Conservation (phyloP, 2,113 vertebrate species). For the Colistium nudipinnis region DNA sequence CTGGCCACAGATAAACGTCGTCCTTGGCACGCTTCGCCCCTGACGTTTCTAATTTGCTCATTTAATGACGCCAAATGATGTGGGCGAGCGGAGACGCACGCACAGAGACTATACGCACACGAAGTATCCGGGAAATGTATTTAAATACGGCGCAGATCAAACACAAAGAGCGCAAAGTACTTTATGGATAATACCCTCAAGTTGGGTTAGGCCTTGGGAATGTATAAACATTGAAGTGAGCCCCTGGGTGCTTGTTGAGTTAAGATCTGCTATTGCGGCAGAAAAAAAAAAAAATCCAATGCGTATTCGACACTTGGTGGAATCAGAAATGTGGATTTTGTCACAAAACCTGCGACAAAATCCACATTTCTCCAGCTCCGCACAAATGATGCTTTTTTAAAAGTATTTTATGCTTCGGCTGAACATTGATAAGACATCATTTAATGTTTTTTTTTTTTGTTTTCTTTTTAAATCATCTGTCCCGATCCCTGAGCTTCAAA, state of each 20-base stretch:
- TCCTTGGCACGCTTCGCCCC: slow-evolving; percentile 39
- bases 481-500: slow-evolving; percentile 19
- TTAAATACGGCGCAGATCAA: slow-evolving; percentile 37
- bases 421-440: slow-evolving; percentile 17
- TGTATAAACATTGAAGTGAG: slow-evolving; percentile 26
- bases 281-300: background rate
- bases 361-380: background rate
- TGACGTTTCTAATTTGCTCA: slow-evolving; percentile 27
- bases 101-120: background rate
- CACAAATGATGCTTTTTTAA: slow-evolving; percentile 16
- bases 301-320: slow-evolving; percentile 1
- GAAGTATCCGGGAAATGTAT: slow-evolving; percentile 19
- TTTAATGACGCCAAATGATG: too few species aligned
- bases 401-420: too few species aligned
- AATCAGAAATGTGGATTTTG: background rate
- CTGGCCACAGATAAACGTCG: slow-evolving; percentile 14
- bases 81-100: slow-evolving; percentile 8
- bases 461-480: slow-evolving; percentile 21
- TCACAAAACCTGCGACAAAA: background rate
- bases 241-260: slow-evolving; percentile 38
- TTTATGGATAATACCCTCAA: slow-evolving; percentile 34
- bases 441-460: background rate
- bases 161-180: slow-evolving; percentile 18
- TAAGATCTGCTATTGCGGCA: slow-evolving; percentile 12
- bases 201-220: slow-evolving; percentile 36